Conservation (phyloP, 2,888 invertebrate species). For the Sminthurides aquaticus region DNA sequence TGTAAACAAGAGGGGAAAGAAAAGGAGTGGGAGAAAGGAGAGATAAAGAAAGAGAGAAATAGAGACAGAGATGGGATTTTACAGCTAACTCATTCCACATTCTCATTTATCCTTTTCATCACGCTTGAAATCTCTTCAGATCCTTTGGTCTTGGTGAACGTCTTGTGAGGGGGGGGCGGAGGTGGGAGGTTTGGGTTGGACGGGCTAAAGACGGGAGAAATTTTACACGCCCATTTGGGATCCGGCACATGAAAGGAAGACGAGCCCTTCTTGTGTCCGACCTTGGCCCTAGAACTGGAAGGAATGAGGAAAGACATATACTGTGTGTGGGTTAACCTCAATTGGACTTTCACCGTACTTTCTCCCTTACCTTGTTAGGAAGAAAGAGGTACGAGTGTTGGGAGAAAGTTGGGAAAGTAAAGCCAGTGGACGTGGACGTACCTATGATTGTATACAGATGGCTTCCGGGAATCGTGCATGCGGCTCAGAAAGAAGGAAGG, state of each 20-base stretch:
- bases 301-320: too few relatives aligned
- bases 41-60: not conserved
- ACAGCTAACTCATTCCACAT: slow-evolving; percentile 23
- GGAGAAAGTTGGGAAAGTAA: too few relatives aligned
- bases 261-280: not conserved
- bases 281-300: not conserved
- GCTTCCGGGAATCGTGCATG: too few relatives aligned
- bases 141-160: not conserved
- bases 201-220: not conserved
- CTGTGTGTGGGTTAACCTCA: too few relatives aligned
- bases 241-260: not conserved
- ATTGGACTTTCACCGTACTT: too few relatives aligned
- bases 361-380: too few relatives aligned
- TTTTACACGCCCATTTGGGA: not conserved
- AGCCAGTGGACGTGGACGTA: too few relatives aligned
- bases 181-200: too few relatives aligned
- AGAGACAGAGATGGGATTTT: slow-evolving; percentile 7
- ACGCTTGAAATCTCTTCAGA: slow-evolving; percentile 13
- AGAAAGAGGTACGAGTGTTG: too few relatives aligned
- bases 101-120: slow-evolving; percentile 15
- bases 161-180: too few relatives aligned
- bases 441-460: too few relatives aligned
- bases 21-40: slow-evolving; percentile 12
- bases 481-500: too few relatives aligned
- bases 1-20: slow-evolving; percentile 18